phyloP scores from a whole-genome alignment of 2,113 vertebrate species.

The Theropithecus gelada region DNA sequence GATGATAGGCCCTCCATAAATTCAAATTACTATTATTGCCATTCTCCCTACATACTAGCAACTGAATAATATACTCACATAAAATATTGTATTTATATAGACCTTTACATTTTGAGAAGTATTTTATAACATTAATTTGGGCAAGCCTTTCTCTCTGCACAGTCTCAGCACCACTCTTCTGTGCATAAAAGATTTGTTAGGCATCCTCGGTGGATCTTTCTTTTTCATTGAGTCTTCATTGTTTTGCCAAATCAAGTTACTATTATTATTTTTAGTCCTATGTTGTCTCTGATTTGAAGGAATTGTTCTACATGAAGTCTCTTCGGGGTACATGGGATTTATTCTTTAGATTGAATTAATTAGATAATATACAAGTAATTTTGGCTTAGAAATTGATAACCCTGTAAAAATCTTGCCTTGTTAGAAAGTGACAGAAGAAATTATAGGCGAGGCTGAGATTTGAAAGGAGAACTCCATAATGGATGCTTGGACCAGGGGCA shows the following conservation, averaged over 20 bases:
- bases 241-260: neutral
- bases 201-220: neutral
- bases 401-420: neutral
- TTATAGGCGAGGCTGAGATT: neutral
- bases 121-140: slow-evolving; percentile 15
- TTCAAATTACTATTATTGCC: slow-evolving; percentile 22
- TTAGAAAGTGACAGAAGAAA: neutral
- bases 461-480: neutral
- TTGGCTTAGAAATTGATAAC: neutral
- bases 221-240: neutral
- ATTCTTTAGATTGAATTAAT: slow-evolving; percentile 14
- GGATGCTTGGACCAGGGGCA: neutral
- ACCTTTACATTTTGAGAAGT: slow-evolving; percentile 18
- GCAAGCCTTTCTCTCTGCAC: neutral
- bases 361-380: neutral
- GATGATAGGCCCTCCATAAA: neutral
- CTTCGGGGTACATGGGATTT: neutral
- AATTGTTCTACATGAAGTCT: neutral
- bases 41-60: slow-evolving; percentile 22
- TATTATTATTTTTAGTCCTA: neutral
- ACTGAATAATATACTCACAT: neutral
- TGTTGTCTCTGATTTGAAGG: slow-evolving; percentile 14
- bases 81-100: neutral
- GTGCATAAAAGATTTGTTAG: neutral
- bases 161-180: neutral